Conservation (phyloP, 2,113 vertebrate genomes). For the Balaenoptera acutorostrata region DNA sequence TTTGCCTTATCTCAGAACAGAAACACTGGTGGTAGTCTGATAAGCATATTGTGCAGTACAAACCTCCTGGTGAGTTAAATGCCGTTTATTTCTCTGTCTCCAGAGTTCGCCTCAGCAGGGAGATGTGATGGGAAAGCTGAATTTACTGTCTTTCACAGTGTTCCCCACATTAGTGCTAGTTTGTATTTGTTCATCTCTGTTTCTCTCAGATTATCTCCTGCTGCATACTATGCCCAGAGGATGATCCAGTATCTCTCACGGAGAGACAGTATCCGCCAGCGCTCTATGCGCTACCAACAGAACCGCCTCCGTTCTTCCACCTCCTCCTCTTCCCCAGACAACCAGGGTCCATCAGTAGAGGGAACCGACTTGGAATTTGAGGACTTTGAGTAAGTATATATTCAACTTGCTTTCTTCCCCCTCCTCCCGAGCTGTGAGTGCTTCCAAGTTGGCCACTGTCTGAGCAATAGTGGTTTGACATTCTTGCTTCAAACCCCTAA, state of each 20-base stretch:
- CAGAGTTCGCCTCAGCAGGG: conserved; percentile 25
- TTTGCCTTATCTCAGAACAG: conserved; percentile 31
- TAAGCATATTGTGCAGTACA: background rate
- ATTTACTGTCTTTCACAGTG: conserved; percentile 8
- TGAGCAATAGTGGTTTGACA: background rate
- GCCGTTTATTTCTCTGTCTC: conserved; percentile 24
- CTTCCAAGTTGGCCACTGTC: conserved; percentile 36
- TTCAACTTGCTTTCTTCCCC: conserved; percentile 42
- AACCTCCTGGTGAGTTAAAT: conserved; percentile 52
- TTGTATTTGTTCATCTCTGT: conserved; percentile 70
- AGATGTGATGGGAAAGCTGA: conserved; percentile 47
- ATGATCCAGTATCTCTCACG: conserved; percentile 99
- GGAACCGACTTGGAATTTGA: conserved; percentile 96
- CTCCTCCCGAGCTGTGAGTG: background rate
- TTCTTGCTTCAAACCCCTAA: background rate
- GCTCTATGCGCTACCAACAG: conserved; percentile 95
- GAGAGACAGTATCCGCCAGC: conserved; percentile 97
- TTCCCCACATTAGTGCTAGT: conserved; percentile 62
- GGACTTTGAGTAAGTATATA: conserved; percentile 93
- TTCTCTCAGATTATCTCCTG: conserved; percentile 92
- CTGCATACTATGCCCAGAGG: conserved; percentile 98
- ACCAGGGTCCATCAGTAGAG: conserved; percentile 87
- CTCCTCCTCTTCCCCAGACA: conserved; percentile 88
- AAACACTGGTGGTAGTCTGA: background rate
- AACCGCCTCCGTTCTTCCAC: conserved; percentile 93